Conservation (phyloP, 2,113 vertebrate species). For the Pseudopodoces humilis region DNA sequence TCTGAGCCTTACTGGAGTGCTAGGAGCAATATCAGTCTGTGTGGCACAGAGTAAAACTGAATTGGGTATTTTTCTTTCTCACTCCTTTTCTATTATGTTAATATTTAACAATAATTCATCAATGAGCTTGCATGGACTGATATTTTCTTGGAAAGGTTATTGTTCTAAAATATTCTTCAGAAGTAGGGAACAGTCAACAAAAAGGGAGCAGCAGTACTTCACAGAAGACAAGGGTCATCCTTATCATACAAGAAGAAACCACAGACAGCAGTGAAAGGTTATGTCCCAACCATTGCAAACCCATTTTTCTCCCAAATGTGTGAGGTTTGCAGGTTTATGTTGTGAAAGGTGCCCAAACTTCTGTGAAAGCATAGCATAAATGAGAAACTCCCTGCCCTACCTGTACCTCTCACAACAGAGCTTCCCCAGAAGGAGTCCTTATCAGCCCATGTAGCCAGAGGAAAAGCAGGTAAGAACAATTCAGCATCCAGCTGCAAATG, state of each 20-base stretch:
- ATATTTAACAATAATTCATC: background rate
- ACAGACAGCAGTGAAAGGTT: background rate
- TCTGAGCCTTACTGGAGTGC: background rate
- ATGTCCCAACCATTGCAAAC: background rate
- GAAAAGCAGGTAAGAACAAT: background rate
- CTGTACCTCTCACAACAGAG: background rate
- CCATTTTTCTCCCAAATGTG: background rate
- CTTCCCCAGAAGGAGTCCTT: background rate
- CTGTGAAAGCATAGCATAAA: background rate
- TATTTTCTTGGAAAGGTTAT: background rate
- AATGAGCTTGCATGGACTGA: background rate
- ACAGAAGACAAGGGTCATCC: background rate
- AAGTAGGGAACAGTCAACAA: background rate
- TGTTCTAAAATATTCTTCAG: background rate
- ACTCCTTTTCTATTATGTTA: background rate
- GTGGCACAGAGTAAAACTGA: background rate
- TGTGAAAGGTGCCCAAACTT: background rate
- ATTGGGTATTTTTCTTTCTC: background rate
- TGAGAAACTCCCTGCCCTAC: background rate
- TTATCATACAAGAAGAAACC: background rate
- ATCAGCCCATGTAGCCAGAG: rapidly evolving
- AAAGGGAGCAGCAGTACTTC: background rate
- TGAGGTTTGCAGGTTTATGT: background rate
- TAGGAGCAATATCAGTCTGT: background rate
- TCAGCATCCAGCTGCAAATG: background rate